Conservation (phyloP, 2,797 vertebrate genomes). For the Eulemur rubriventer region DNA sequence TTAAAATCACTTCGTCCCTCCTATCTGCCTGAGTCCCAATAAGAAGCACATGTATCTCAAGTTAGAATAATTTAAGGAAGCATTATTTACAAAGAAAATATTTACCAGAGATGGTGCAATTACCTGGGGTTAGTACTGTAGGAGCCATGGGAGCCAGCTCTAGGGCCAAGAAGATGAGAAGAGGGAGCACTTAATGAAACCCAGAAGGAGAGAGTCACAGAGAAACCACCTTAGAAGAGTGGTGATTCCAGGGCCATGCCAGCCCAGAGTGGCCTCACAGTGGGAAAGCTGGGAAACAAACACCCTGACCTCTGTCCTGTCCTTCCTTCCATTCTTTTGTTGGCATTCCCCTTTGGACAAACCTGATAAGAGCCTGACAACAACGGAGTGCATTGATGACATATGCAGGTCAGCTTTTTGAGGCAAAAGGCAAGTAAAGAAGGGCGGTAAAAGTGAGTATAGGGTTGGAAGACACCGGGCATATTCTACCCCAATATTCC, state of each 20-base stretch:
- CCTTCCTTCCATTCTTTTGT: neutral
- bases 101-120: neutral
- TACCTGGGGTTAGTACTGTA: neutral
- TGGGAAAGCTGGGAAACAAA: neutral
- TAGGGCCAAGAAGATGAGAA: neutral
- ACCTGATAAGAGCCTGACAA: neutral
- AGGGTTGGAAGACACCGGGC: rapidly evolving
- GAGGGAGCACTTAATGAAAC: neutral
- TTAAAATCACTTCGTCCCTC: neutral
- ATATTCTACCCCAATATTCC: neutral
- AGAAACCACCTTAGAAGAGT: neutral
- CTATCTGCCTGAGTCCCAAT: neutral
- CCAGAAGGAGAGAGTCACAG: neutral
- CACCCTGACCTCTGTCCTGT: neutral
- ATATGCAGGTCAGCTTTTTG: neutral
- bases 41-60: neutral
- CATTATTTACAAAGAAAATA: neutral
- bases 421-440: neutral
- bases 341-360: neutral
- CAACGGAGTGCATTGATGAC: neutral
- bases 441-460: neutral
- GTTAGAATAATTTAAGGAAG: neutral
- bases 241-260: neutral
- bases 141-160: neutral
- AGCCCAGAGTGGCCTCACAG: neutral